Evolutionary conservation across 2,888 invertebrate species (phyloP), one percentile per base, ranked within the genome.

Genomic region (Steinernema carpocapsae): DNA sequence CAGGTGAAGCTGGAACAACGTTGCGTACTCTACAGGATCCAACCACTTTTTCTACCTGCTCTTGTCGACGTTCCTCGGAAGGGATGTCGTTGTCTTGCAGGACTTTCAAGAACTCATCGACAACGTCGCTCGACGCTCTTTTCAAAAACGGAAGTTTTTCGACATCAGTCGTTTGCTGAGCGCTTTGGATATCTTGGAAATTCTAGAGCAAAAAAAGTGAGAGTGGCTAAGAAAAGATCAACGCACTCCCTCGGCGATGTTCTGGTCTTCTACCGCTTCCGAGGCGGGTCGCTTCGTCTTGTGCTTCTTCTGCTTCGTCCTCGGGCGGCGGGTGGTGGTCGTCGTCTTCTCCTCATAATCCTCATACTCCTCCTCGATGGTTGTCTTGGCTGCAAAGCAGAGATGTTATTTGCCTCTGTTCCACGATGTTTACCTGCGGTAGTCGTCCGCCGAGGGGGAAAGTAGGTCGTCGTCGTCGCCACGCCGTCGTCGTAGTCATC

Each of bases 41-140:
- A 73, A 37, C 37, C 37, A 37, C 37, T 37, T 10, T 3, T 37
- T 45, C 74, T 64, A 84, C 85, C 76, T 84, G 84, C 43, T 84
- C 79, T 19, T 79, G 76, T 42, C 86, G 70, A 19, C 83, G 74
- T 17, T 79, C 74, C 59, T 86, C 86, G 51, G 83, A 83, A 0
- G 84, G 83, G 59, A 86, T 82, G 72, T 86, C 79, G n/a, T 82
- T 77, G 76, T 86, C 84, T 19, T 79, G 76, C 81, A 86, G 82
- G 19, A 85, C 74, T 72, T 81, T 72, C 12, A 37, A n/a, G 43
- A 74, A 74, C 24, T 72, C 70, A n/a, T 17, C 19, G 37, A 80
- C 51, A 1, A 86, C 83, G 42, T 76, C 71, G 1, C 73, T 45
- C 48, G 80, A 78, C 7, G 83, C 84, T 7, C 79, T 79, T 51